These are phyloP conservation scores for Ciona savignyi DNA, from an alignment of 23 tunicate genomes.

Conservation along the genomic window DNA sequence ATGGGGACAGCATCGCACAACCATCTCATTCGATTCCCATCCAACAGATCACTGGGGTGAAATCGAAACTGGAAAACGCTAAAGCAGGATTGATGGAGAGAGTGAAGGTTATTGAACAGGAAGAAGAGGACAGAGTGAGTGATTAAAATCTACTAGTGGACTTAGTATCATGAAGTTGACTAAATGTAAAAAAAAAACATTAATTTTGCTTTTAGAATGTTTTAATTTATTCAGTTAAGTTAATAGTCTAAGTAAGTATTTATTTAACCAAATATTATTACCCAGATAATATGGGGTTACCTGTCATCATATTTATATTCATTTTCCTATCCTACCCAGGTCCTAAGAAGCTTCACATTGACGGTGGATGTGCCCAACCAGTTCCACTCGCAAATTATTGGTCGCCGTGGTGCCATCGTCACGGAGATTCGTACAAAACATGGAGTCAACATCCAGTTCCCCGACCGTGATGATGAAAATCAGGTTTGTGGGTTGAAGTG, in stretches of 20 bases:
- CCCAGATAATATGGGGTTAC: not conserved
- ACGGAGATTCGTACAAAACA: conserved; percentile 59
- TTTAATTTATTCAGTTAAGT: too few relatives aligned
- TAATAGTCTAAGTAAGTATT: not conserved
- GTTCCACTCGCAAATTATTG: conserved; percentile 78
- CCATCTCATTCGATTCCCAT: too few relatives aligned
- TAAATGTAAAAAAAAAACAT: too few relatives aligned
- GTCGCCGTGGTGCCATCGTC: conserved; percentile 74
- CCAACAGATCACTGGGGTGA: conserved; percentile 71
- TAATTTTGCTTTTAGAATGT: too few relatives aligned
- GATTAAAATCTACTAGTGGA: too few relatives aligned
- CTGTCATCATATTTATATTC: not conserved
- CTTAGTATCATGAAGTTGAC: not conserved
- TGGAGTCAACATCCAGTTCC: conserved; percentile 91
- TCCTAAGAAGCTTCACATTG: conserved; percentile 50
- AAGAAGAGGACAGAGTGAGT: conserved; percentile 88
- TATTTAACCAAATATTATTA: too few relatives aligned
- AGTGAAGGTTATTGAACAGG: conserved; percentile 72
- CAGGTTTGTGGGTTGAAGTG: conserved; percentile 25
- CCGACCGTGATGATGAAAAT: conserved; percentile 42
- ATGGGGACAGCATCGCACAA: too few relatives aligned
- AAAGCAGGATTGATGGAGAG: conserved; percentile 67
- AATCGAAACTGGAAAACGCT: conserved; percentile 57
- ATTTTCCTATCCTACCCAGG: conserved; percentile 20
- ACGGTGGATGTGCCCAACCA: conserved; percentile 50